Base-by-base conservation (phyloP, 2,113 vertebrate species). In the Axis porcinus region DNA sequence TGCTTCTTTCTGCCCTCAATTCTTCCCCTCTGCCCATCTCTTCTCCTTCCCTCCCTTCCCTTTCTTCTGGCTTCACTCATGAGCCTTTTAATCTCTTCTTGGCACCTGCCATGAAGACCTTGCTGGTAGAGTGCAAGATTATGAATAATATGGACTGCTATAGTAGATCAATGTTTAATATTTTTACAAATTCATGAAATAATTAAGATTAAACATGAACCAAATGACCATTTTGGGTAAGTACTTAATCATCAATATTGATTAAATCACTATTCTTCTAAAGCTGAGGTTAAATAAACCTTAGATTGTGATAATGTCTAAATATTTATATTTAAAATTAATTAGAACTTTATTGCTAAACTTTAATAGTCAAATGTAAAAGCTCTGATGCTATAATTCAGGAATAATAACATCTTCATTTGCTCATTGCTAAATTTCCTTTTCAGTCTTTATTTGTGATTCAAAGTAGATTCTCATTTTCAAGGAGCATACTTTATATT, bases 271-370 rank as follows among this genome's bases (percentile, higher is more conserved):
- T 76, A 76, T 67, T 45, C 40, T 94, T 30, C 40, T 83, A 93
- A 93, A 91, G 7, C 33, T 50, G 33, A 89, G 27, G 30, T 74
- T 79, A 70, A 89, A 89, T 78, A 57, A 85, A 89, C 60, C 89
- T 95, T 85, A 81, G 76, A 60, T 27, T 88, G 8, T 16, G 14
- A 79, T 28, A 81, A 55, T 57, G 3, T 27, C 10, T 93, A 67
- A 76, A 33, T 8, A 70, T 74, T 58, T 43, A 62, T 57, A 81
- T 64, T 79, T 92, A 76, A 83, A 93, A 92, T 83, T 74, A 74
- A 82, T 14, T 85, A 36, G 15, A 89, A 95, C 76, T 94, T 91
- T 95, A 74, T 79, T 62, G 33, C 33, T 76, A 91, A 95, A 85
- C 95, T 92, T 97, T 90, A 67, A 40, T 82, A 33, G 50, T 60